phyloP scores from a whole-genome alignment of 2,113 vertebrate genomes.

The Hepsetus odoe region DNA sequence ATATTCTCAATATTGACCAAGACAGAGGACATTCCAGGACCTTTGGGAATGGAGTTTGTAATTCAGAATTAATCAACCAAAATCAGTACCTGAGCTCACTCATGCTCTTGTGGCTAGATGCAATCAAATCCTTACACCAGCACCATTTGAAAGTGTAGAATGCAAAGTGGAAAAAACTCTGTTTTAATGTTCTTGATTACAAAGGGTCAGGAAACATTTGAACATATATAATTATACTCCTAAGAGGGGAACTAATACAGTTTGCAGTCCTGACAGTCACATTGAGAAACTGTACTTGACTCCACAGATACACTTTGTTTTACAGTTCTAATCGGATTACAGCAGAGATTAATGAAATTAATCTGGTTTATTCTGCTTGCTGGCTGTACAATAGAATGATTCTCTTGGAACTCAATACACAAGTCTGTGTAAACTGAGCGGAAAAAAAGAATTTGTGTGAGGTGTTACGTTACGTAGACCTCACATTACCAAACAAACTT shows the following conservation, averaged over 20 bases:
- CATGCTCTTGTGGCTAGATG: too few relatives aligned
- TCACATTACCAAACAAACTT: neutral
- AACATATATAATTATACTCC: neutral
- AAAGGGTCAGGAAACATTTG: too few relatives aligned
- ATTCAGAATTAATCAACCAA: too few relatives aligned
- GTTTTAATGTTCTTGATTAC: too few relatives aligned
- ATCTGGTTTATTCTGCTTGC: constrained; percentile 16
- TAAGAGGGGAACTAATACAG: neutral
- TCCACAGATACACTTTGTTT: constrained; percentile 33
- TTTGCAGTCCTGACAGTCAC: neutral
- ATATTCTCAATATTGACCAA: too few relatives aligned
- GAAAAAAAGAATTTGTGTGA: neutral
- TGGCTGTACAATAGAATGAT: constrained; percentile 31
- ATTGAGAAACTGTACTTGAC: constrained; percentile 5
- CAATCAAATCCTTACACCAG: too few relatives aligned
- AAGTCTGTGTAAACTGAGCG: neutral
- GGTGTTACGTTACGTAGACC: neutral
- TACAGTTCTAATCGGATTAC: constrained; percentile 68
- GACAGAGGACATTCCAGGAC: too few relatives aligned
- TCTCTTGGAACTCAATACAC: neutral
- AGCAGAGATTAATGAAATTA: constrained; percentile 59
- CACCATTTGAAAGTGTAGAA: too few relatives aligned
- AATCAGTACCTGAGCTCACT: too few relatives aligned
- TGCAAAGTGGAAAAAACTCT: too few relatives aligned
- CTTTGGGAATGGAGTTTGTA: too few relatives aligned